Evolutionary conservation across 2,888 invertebrate genomes (phyloP).

Genomic region (Chrysolina haemoptera): DNA sequence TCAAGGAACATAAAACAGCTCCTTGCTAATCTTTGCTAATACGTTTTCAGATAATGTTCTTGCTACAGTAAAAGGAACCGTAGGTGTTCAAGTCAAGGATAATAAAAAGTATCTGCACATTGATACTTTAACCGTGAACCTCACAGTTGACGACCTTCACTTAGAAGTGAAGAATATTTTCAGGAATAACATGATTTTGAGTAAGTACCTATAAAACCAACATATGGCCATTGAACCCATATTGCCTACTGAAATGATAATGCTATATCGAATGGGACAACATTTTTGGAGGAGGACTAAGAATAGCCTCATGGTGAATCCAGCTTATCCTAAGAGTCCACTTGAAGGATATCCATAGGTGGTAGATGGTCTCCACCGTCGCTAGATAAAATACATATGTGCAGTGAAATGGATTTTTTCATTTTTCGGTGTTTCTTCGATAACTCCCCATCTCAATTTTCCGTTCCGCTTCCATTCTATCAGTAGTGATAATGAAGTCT

Average conservation of each 20-base stretch:
- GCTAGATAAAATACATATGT: too few species aligned
- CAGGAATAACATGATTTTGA: slow-evolving; percentile 79
- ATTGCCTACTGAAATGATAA: not conserved
- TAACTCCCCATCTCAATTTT: too few species aligned
- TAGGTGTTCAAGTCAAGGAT: slow-evolving; percentile 69
- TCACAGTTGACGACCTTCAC: slow-evolving; percentile 75
- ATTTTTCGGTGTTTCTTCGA: too few species aligned
- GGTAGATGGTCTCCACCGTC: too few species aligned
- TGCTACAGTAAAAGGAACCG: slow-evolving; percentile 75
- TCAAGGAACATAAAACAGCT: not conserved
- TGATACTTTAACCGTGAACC: slow-evolving; percentile 75
- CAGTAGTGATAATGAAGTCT: too few species aligned
- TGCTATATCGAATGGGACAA: too few species aligned
- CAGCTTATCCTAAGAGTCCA: too few species aligned
- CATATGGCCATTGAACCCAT: not conserved
- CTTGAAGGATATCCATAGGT: too few species aligned
- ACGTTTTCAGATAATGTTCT: slow-evolving; percentile 72
- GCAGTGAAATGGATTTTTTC: too few species aligned
- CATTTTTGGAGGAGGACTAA: too few species aligned
- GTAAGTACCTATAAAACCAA: slow-evolving; percentile 70
- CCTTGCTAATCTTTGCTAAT: not conserved
- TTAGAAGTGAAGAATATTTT: slow-evolving; percentile 79
- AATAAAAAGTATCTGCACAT: slow-evolving; percentile 75
- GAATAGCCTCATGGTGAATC: too few species aligned
- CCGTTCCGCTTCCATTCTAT: too few species aligned